Percentiles rank a stretch among this genome's conserved stretches.
Conservation (phyloP, 35 echinoderm and acorn worm species). For the Stichopus chloronotus region DNA sequence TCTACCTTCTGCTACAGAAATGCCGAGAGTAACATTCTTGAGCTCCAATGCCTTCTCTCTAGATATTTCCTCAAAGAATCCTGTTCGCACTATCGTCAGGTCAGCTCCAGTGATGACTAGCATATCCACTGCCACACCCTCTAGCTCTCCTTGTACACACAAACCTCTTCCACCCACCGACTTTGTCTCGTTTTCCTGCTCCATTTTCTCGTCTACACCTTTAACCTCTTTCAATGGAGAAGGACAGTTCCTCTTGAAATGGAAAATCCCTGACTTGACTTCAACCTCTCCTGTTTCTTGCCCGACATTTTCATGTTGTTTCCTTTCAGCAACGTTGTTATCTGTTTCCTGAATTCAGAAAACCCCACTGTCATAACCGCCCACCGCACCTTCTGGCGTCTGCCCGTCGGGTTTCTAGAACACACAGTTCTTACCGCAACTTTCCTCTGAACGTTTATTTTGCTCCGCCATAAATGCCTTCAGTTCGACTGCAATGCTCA, state of each 20-base stretch:
- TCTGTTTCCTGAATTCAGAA: not conserved
- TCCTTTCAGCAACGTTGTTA: not conserved
- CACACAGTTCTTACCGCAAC: not conserved
- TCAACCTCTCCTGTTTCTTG: not conserved
- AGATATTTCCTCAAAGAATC: not conserved
- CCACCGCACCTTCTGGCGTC: too few relatives aligned
- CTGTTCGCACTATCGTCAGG: conserved; percentile 15
- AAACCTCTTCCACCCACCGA: conserved; percentile 33
- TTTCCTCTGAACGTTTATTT: not conserved
- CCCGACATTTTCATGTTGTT: not conserved
- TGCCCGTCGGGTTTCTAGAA: too few relatives aligned
- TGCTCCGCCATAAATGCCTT: not conserved
- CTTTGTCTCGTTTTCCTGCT: conserved; percentile 26
- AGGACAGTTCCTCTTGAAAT: conserved; percentile 5
- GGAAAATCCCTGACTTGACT: not conserved
- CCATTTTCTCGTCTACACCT: not conserved
- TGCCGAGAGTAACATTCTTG: too few relatives aligned
- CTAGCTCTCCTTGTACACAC: conserved; percentile 10
- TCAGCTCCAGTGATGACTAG: conserved; percentile 39
- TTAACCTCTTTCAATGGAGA: not conserved
- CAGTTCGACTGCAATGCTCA: not conserved
- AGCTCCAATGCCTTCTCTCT: not conserved
- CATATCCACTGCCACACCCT: not conserved
- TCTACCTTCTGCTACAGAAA: too few relatives aligned
- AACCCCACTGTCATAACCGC: not conserved